phyloP scores from a whole-genome alignment of 2,113 vertebrate genomes.

The Platysteira castanea region DNA sequence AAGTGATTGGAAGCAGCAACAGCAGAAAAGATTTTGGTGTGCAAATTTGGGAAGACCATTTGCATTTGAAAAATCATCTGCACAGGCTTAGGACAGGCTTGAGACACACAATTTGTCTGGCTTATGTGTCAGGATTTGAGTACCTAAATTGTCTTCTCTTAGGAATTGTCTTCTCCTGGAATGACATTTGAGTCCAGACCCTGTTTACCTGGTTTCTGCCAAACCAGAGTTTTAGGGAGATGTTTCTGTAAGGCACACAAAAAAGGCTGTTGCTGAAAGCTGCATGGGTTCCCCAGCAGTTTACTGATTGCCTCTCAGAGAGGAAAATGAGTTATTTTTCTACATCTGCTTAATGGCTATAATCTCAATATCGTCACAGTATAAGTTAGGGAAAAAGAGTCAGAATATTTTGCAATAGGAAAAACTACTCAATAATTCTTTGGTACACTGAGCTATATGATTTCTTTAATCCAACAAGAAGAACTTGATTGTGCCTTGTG shows the following conservation, averaged over 20 bases:
- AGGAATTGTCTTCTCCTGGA: neutral
- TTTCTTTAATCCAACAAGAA: neutral
- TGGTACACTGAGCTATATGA: neutral
- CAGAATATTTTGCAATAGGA: neutral
- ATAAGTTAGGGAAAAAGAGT: neutral
- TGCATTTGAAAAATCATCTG: slow-evolving; percentile 4
- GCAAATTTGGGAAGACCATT: slow-evolving; percentile 28
- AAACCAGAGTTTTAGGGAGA: neutral
- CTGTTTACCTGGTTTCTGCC: neutral
- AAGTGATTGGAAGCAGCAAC: slow-evolving; percentile 8
- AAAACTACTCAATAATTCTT: neutral
- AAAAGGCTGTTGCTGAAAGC: neutral
- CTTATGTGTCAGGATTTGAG: neutral
- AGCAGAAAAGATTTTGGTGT: slow-evolving; percentile 15
- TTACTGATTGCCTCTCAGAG: neutral
- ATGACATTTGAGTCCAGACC: neutral
- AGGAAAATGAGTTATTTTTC: neutral
- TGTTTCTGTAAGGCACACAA: neutral
- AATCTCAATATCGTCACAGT: neutral
- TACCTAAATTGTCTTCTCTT: neutral
- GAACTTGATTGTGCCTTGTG: neutral
- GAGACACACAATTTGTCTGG: neutral
- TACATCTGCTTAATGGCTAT: neutral
- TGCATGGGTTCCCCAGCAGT: neutral
- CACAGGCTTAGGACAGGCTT: neutral